Evolutionary conservation across 2,888 invertebrate genomes (phyloP), one percentile per base, ranked within the genome.

Genomic region (Lasioglossum zephyrum): DNA sequence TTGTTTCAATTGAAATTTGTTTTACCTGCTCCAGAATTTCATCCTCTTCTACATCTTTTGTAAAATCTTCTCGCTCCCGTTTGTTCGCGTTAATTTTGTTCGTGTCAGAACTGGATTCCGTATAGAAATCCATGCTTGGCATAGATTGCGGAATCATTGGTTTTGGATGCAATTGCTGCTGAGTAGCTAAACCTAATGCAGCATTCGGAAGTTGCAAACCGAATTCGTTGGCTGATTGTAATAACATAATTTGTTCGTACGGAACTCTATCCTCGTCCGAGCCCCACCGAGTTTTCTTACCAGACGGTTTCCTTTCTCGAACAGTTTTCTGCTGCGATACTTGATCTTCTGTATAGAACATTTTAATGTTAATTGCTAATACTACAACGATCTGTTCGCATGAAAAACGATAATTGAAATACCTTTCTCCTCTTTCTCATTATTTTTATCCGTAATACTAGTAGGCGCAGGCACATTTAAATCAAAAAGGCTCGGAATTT

Each of bases 401-500:
- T 80, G 16, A 16, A 72, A 31, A 44, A 16, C 13, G 18, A 75
- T 79, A 49, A 66, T 73, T 16, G 22, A 39, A 69, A 60, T 88
- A 94, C 94, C 93, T 80, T 94, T 94, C 16, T 93, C 93, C 39
- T 95, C 94, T 74, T 93, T 92, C 26, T 92, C 92, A 1, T 88
- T 88, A 66, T 31, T 85, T 31, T 91, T 91, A 11, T 92, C 92
- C 4, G 80, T 66, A 3, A 92, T 81, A 77, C 84, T 88, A 36
- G 73, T 88, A 6, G 94, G 93, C 44, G 92, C 92, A 73, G 95
- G 89, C 44, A 95, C 92, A 85, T 94, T 94, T 22, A 95, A 92
- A 73, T 95, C 95, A 79, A 95, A 95, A 4, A 95, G 93, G 87
- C 95, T 95, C 13, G 95, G 95, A 84, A 95, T 95, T 82, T 95